Conservation (phyloP, 2,888 invertebrate species). For the Euclidia mi region DNA sequence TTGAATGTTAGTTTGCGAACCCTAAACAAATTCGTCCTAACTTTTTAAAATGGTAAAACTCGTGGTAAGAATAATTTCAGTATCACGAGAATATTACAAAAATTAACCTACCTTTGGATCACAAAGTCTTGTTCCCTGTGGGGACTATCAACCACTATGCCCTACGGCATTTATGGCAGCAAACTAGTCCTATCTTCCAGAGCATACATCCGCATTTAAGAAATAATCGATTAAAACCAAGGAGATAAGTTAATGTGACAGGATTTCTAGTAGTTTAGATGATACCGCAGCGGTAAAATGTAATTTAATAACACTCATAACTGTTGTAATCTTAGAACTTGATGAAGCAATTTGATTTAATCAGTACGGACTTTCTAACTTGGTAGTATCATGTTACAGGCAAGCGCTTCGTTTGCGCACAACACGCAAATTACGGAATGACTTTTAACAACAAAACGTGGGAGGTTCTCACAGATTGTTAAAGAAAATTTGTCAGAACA, state of each 20-base stretch:
- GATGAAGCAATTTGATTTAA: conserved; percentile 58
- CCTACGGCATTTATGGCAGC: no score
- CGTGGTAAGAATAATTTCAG: no score
- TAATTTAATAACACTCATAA: conserved; percentile 44
- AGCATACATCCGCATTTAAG: no score
- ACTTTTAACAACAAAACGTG: neutral
- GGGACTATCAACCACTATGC: no score
- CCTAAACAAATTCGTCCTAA: no score
- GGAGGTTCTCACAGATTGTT: neutral
- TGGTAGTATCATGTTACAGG: conserved; percentile 40
- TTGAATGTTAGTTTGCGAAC: no score
- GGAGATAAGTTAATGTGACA: neutral
- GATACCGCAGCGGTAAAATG: conserved; percentile 19
- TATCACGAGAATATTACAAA: no score
- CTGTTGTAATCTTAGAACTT: conserved; percentile 47
- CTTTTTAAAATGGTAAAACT: no score
- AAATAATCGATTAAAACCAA: no score
- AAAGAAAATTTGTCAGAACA: neutral
- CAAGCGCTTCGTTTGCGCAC: conserved; percentile 37
- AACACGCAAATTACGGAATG: conserved; percentile 30
- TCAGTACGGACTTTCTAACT: conserved; percentile 51
- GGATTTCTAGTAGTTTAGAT: conserved; percentile 5
- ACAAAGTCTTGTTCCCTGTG: no score
- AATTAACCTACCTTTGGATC: no score
- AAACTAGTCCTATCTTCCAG: no score